Evolutionary conservation across 2,797 vertebrate species (phyloP).

Genomic region (Anas bahamensis): DNA sequence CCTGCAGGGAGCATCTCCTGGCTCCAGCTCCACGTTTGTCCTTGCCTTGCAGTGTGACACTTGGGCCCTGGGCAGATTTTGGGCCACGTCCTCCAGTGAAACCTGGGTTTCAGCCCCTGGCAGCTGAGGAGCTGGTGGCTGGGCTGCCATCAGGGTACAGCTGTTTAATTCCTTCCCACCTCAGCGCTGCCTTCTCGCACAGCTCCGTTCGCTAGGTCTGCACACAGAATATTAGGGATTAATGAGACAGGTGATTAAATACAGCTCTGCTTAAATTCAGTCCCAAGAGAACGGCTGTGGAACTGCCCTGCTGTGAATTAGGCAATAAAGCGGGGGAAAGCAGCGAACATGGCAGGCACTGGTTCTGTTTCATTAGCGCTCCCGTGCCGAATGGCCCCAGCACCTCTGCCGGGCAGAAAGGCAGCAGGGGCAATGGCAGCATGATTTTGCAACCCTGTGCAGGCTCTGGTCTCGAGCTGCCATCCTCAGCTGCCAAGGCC

Average conservation of each 20-base stretch:
- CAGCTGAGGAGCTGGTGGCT: background rate
- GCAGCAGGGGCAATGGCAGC: background rate
- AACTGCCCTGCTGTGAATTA: background rate
- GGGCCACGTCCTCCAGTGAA: background rate
- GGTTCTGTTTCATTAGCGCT: background rate
- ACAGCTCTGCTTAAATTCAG: background rate
- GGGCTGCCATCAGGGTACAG: background rate
- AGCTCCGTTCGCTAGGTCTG: fast-evolving
- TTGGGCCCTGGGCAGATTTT: fast-evolving
- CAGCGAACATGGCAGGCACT: background rate
- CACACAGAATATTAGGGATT: background rate
- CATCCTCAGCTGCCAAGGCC: background rate
- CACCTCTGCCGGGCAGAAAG: background rate
- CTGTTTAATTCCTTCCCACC: background rate
- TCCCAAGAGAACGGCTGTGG: background rate
- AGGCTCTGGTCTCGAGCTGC: background rate
- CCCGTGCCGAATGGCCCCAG: fast-evolving
- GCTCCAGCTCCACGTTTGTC: fast-evolving
- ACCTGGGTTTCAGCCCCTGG: background rate
- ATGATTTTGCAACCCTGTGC: background rate
- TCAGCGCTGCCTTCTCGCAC: background rate
- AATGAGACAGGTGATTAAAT: constrained; percentile 44
- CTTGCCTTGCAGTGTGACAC: background rate
- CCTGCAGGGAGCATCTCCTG: fast-evolving
- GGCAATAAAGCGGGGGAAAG: background rate